Percentiles rank a stretch among this genome's conserved stretches.
These are phyloP conservation scores for Anthophora plumipes DNA, from an alignment of 2,888 invertebrate species.

Conservation along the genomic window DNA sequence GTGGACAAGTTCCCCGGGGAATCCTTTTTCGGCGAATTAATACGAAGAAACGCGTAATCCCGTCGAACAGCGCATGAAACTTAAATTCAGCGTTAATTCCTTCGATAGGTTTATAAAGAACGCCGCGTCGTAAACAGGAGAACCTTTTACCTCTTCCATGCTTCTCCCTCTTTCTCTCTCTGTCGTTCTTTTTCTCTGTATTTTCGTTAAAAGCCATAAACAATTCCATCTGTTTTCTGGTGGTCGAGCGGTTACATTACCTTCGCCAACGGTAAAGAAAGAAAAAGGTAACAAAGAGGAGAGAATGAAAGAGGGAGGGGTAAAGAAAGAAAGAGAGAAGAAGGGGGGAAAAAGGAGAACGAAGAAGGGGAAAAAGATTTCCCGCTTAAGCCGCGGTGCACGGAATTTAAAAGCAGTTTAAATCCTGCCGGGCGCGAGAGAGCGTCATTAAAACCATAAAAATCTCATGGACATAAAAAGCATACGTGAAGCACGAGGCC, in stretches of 20 bases:
- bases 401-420: constrained; percentile 64
- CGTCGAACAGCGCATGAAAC: constrained; percentile 5
- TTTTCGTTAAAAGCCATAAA: constrained; percentile 42
- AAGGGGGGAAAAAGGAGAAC: background rate
- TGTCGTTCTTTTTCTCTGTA: background rate
- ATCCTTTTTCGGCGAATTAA: constrained; percentile 31
- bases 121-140: constrained; percentile 11
- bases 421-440: constrained; percentile 49
- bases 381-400: constrained; percentile 37
- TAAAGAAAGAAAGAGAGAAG: background rate
- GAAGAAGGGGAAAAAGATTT: constrained; percentile 23
- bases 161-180: background rate
- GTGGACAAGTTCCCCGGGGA: background rate
- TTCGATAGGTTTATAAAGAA: constrained; percentile 35
- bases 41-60: constrained; percentile 17
- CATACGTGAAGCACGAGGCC: constrained; percentile 34
- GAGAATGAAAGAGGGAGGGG: background rate
- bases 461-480: constrained; percentile 58
- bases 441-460: constrained; percentile 64
- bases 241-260: constrained; percentile 34
- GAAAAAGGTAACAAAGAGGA: no score
- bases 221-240: constrained; percentile 37
- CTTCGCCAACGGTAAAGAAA: background rate
- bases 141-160: constrained; percentile 8
- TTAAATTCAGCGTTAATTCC: constrained; percentile 35